phyloP scores from a whole-genome alignment of 2,888 invertebrate genomes.

The Drosophila vallismaia region DNA sequence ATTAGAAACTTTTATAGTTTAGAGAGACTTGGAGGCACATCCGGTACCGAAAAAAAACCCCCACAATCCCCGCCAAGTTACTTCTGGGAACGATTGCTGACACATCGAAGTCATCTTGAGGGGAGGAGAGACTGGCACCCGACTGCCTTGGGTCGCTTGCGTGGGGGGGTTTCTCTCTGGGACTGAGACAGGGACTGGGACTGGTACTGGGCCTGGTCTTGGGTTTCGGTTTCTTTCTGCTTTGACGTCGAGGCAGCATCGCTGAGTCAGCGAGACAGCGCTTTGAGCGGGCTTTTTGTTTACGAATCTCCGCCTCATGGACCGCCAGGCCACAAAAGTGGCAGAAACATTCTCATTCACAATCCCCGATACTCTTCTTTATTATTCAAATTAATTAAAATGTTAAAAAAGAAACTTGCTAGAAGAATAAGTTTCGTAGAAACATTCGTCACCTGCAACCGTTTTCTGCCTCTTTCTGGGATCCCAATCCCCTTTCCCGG shows the following conservation, averaged over 20 bases:
- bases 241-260: conserved; percentile 53
- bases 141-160: conserved; percentile 63
- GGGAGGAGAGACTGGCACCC: conserved; percentile 12
- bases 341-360: background rate
- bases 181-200: too few species aligned
- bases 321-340: conserved; percentile 54
- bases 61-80: conserved; percentile 6
- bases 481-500: conserved; percentile 14
- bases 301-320: conserved; percentile 47
- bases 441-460: conserved; percentile 16
- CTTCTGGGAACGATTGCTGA: conserved; percentile 67
- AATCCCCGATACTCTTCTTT: background rate
- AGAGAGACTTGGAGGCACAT: conserved; percentile 37
- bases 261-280: conserved; percentile 60
- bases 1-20: background rate
- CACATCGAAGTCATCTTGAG: conserved; percentile 51
- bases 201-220: conserved; percentile 16
- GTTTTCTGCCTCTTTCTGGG: conserved; percentile 28
- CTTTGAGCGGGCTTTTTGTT: conserved; percentile 56
- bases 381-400: background rate
- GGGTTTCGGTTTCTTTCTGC: conserved; percentile 24
- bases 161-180: conserved; percentile 44
- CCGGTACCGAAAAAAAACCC: conserved; percentile 60
- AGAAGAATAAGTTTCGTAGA: background rate
- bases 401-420: conserved; percentile 11